Evolutionary conservation across 1,140 invertebrate species (phyloP), one percentile per base, ranked within the genome.

Genomic region (Tetranychus cinnabarinus): DNA sequence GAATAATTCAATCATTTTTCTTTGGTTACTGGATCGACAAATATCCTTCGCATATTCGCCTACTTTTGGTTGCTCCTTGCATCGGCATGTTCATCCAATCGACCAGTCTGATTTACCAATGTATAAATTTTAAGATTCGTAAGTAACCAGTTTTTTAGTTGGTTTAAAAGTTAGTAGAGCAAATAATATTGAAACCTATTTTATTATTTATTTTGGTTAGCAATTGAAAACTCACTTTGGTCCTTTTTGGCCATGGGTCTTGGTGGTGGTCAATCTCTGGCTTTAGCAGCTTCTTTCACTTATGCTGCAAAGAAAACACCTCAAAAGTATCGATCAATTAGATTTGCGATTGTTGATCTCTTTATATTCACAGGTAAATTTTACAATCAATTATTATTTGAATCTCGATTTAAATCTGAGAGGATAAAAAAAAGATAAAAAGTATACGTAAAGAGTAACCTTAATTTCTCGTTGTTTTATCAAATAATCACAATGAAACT

Each of bases 331-430:
- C 23, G 61, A 46, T 58, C 61, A 42, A 54, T 48, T 6, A 33
- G 61, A 48, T 62, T 59, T 62, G 61, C 57, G 13, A 59, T 58
- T 36, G 42, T 62, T 45, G 61, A 62, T 52, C 35, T 62, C 23
- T 59, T 56, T 34, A 59, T 62, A 33, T 55, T 56, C 36, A 59
- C 58, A n/a, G 54, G 61, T 62, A 62, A 58, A 31, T 23, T 31
- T 2, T 33, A 2, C 31, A n/a, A 31, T 13, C 7, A n/a, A n/a
- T 50, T 50, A 31, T 10, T 15, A 23, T 23, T 0, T 23, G 23
- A 23, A 23, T 23, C 23, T 23, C 23, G 23, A 23, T 23, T 23
- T 23, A 23, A 23, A 23, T 23, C 23, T 23, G 23, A 23, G 23
- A 23, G 23, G 23, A 23, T 23, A 23, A 23, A 23, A 23, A 23